phyloP scores from a whole-genome alignment of 1,140 invertebrate genomes.

The Atta texana region DNA sequence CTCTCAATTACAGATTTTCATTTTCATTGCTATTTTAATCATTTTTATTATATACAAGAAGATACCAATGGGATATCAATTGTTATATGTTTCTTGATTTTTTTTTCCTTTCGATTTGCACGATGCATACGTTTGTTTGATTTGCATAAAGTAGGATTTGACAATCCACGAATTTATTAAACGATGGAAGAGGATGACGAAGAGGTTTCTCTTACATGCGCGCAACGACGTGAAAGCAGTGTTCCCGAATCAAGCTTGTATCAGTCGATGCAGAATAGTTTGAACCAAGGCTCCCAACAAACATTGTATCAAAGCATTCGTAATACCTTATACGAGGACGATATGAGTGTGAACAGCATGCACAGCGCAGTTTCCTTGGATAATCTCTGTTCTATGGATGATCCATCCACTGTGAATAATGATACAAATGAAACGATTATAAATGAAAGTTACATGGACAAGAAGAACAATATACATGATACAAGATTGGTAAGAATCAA shows the following conservation, averaged over 20 bases:
- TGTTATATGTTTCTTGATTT: not conserved
- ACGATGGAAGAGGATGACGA: constrained; percentile 79
- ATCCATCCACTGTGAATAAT: constrained; percentile 66
- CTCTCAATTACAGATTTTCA: not conserved
- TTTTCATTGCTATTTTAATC: not conserved
- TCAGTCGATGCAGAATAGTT: constrained; percentile 67
- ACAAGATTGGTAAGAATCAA: constrained; percentile 68
- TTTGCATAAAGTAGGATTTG: constrained; percentile 61
- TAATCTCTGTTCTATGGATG: constrained; percentile 57
- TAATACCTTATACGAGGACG: constrained; percentile 74
- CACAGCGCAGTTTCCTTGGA: constrained; percentile 54
- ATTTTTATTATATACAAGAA: not conserved
- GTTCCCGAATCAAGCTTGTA: constrained; percentile 70
- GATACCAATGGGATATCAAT: not conserved
- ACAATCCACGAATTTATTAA: constrained; percentile 54
- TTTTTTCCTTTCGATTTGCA: constrained; percentile 50
- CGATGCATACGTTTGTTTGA: constrained; percentile 53
- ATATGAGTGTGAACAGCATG: constrained; percentile 69
- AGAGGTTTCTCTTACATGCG: constrained; percentile 55
- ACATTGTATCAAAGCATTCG: constrained; percentile 76
- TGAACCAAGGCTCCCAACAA: constrained; percentile 71
- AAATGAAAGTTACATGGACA: constrained; percentile 73
- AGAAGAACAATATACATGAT: constrained; percentile 65
- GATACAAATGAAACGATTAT: constrained; percentile 73
- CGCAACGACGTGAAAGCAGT: constrained; percentile 35